phyloP scores from a whole-genome alignment of 2,113 vertebrate species.

The Aegotheles bennettii region DNA sequence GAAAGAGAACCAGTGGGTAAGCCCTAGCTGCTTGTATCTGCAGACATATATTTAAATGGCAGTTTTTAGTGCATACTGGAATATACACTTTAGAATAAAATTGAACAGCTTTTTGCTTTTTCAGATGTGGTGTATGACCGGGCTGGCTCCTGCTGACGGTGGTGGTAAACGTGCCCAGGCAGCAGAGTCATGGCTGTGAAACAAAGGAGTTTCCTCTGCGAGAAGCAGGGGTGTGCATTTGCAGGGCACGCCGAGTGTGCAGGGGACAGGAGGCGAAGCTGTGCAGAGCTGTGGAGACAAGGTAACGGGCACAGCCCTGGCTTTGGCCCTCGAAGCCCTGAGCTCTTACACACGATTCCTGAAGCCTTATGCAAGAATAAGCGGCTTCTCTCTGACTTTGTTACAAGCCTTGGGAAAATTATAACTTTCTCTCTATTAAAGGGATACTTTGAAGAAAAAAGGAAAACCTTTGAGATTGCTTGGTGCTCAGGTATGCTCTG shows the following conservation, averaged over 20 bases:
- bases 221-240: fast-evolving
- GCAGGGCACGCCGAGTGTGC: fast-evolving
- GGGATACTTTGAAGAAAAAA: neutral
- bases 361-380: neutral
- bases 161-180: neutral
- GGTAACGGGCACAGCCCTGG: fast-evolving
- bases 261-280: neutral
- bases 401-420: neutral
- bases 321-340: neutral
- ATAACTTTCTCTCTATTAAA: fast-evolving
- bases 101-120: neutral
- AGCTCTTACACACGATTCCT: neutral
- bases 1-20: neutral
- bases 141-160: neutral
- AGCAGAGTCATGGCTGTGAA: fast-evolving
- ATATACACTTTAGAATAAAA: neutral
- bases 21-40: neutral
- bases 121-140: fast-evolving
- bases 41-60: neutral
- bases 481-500: neutral
- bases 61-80: neutral
- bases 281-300: neutral
- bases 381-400: neutral
- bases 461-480: neutral
- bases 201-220: fast-evolving